These are phyloP conservation scores for Salvelinus fontinalis DNA, from an alignment of 2,113 vertebrate species.

Conservation along the genomic window DNA sequence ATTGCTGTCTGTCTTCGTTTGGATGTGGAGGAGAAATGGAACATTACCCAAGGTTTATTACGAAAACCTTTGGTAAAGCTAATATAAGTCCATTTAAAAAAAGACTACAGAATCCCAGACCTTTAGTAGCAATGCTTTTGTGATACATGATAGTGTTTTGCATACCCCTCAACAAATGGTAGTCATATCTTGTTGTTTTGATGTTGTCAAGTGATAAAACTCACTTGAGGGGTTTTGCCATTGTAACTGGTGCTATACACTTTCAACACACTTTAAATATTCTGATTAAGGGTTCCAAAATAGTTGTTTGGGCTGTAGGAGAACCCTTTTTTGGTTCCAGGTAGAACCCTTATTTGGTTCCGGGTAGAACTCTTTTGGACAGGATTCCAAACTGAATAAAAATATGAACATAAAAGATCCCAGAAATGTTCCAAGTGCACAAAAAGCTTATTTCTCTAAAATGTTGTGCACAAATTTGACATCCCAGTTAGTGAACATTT, in stretches of 20 bases:
- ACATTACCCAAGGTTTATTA: not conserved
- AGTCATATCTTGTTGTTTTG: not conserved
- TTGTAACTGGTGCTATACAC: constrained; percentile 55
- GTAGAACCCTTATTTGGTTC: too few relatives aligned
- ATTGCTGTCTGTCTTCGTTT: not conserved
- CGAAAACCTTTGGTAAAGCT: not conserved
- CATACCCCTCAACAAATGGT: not conserved
- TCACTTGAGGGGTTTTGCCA: constrained; percentile 27
- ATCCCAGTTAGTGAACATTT: too few relatives aligned
- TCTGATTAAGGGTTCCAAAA: too few relatives aligned
- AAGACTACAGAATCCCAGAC: not conserved
- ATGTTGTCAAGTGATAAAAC: constrained; percentile 18
- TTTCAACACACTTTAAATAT: too few relatives aligned
- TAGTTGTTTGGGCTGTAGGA: too few relatives aligned
- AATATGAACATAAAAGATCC: too few relatives aligned
- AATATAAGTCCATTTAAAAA: not conserved
- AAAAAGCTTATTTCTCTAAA: too few relatives aligned
- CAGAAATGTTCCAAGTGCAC: too few relatives aligned
- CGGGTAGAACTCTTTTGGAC: too few relatives aligned
- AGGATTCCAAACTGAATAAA: too few relatives aligned
- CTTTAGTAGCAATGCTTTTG: constrained; percentile 30
- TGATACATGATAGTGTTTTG: not conserved
- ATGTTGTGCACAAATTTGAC: too few relatives aligned
- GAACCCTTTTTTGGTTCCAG: too few relatives aligned
- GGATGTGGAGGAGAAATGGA: not conserved